These are phyloP conservation scores for Tragelaphus buxtoni DNA, from an alignment of 2,113 vertebrate species.

Conservation along the genomic window DNA sequence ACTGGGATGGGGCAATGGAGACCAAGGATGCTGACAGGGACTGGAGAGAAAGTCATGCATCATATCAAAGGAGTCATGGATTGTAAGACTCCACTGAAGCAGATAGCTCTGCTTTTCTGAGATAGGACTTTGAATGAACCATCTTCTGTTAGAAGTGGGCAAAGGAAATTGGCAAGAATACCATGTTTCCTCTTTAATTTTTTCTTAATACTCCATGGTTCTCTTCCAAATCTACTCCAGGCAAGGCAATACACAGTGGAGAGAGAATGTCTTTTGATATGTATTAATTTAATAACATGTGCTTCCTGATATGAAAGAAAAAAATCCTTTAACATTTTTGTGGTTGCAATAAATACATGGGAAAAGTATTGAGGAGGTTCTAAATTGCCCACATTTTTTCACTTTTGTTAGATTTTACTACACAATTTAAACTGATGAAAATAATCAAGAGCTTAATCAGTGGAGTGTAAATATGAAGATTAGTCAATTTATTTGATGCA, in stretches of 20 bases:
- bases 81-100: background rate
- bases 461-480: background rate
- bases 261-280: background rate
- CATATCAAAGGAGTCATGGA: background rate
- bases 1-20: background rate
- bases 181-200: background rate
- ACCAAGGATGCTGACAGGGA: background rate
- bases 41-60: background rate
- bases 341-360: background rate
- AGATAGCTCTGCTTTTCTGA: background rate
- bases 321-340: background rate
- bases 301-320: background rate
- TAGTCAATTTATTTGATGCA: background rate
- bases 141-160: background rate
- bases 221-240: background rate
- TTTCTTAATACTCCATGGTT: background rate
- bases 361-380: background rate
- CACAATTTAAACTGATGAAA: background rate
- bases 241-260: background rate
- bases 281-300: background rate
- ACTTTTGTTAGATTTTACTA: background rate
- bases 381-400: background rate
- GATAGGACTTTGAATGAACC: background rate
- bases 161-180: background rate
- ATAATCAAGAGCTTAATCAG: background rate